Conservation (phyloP, 1,140 invertebrate genomes). For the Drosophila ohnishii region DNA sequence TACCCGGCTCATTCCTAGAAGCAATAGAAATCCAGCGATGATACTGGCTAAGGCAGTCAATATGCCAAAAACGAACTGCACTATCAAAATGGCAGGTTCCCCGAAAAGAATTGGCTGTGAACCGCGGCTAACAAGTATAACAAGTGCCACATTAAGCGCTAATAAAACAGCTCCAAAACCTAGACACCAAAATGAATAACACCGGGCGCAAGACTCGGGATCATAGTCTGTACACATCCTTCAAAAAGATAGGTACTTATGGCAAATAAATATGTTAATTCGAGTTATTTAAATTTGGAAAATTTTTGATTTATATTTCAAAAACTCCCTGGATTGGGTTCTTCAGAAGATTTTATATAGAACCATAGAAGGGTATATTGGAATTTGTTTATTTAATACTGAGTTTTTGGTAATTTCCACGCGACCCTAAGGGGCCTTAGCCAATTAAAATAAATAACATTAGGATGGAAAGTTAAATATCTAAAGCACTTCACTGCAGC, state of each 20-base stretch:
- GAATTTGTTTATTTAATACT: neutral
- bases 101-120: too few relatives aligned
- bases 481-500: slow-evolving; percentile 23
- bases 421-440: neutral
- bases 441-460: slow-evolving; percentile 63
- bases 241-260: neutral
- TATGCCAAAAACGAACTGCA: neutral
- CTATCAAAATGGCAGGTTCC: neutral
- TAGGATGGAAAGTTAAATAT: slow-evolving; percentile 40
- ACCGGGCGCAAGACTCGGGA: neutral
- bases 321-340: neutral
- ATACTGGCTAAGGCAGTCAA: neutral
- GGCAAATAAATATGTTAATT: neutral
- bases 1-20: neutral
- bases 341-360: neutral
- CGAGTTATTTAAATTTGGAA: neutral
- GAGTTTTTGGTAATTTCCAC: neutral
- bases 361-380: neutral
- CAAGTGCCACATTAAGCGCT: neutral
- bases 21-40: neutral
- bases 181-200: neutral
- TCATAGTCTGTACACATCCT: neutral
- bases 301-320: neutral
- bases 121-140: neutral
- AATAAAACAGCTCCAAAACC: neutral